Evolutionary conservation across 2,888 invertebrate genomes (phyloP).

Genomic region (Nephrotoma appendiculata): DNA sequence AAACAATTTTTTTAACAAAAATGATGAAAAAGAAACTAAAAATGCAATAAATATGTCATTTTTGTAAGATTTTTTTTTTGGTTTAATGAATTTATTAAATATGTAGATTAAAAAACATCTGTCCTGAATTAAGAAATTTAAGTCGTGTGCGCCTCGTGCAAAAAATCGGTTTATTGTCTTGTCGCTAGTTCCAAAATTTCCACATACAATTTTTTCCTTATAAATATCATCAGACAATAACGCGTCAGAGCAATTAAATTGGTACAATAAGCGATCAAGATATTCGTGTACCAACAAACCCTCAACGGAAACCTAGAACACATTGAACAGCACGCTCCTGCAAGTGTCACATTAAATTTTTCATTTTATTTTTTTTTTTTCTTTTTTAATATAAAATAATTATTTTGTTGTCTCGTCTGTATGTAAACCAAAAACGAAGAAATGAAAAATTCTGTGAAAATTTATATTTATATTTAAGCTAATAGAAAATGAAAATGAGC

Average conservation of each 20-base stretch:
- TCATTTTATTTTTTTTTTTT: background rate
- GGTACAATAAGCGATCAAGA: background rate
- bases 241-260: background rate
- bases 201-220: background rate
- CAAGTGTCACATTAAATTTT: background rate
- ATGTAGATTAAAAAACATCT: background rate
- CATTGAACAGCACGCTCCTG: background rate
- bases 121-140: background rate
- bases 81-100: background rate
- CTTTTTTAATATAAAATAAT: background rate
- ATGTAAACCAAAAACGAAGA: background rate
- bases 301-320: background rate
- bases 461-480: background rate
- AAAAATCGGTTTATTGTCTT: background rate
- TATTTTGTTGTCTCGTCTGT: background rate
- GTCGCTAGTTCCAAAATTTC: background rate
- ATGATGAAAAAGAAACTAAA: background rate
- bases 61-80: background rate
- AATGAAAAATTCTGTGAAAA: background rate
- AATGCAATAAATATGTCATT: background rate
- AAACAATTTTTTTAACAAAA: background rate
- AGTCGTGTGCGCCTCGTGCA: background rate
- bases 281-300: background rate
- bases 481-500: background rate
- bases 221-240: background rate